Conservation (phyloP, 2,113 vertebrate genomes). For the Lasiurus cinereus region DNA sequence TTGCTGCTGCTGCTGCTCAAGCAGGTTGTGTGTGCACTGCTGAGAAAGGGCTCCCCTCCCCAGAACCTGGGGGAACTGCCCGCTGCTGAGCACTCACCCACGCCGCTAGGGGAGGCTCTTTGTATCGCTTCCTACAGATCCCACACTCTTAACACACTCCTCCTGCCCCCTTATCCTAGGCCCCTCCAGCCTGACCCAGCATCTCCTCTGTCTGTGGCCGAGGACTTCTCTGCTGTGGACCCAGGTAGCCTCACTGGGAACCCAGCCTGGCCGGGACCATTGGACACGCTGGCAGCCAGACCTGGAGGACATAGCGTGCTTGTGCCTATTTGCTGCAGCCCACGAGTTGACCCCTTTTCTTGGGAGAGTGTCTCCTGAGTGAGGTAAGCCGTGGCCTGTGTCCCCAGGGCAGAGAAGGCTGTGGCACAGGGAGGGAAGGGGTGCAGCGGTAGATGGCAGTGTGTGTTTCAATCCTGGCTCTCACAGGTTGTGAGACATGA, state of each 20-base stretch:
- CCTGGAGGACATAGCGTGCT: neutral
- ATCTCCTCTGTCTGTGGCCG: neutral
- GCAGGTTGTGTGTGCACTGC: neutral
- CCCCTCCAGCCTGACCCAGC: neutral
- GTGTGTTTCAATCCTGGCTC: neutral
- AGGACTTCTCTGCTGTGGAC: neutral
- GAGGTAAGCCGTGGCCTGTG: neutral
- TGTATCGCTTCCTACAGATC: neutral
- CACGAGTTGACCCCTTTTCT: neutral
- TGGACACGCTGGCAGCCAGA: neutral
- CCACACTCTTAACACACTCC: neutral
- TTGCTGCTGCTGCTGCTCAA: neutral
- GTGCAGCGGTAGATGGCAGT: fast-evolving
- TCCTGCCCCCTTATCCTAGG: neutral
- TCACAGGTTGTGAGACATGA: neutral
- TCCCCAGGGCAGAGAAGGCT: neutral
- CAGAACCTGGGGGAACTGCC: neutral
- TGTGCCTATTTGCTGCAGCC: neutral
- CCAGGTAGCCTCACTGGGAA: neutral
- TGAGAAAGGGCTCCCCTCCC: neutral
- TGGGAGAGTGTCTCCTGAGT: too few species aligned
- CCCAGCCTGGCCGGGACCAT: neutral
- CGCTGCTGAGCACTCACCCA: neutral
- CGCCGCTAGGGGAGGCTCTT: neutral
- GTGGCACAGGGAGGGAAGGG: neutral